Evolutionary conservation across 2,113 vertebrate species (phyloP), one percentile per base, ranked within the genome.

Genomic region (Microcebus griseorufus): DNA sequence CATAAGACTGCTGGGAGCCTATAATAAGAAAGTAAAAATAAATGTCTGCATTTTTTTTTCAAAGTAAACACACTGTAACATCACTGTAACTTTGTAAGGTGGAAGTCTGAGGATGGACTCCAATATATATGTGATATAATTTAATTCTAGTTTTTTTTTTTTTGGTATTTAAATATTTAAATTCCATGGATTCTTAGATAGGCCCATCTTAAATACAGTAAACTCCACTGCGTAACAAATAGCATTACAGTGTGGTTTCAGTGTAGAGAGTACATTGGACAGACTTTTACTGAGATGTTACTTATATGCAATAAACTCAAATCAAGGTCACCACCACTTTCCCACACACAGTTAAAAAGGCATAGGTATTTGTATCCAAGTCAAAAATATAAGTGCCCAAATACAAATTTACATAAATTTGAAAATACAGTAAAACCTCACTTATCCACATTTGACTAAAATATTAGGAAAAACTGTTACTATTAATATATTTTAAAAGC

Each of bases 1-100:
- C 99, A 99, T 99, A 96, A 99, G 99, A 98, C 99, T 99, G 98
- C 99, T 99, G 48, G 99, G 99, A 98, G 99, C 99, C 99, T 99
- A 98, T 62, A 98, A 98, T 96, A 90, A 81, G 94, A 98, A 98
- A 91, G 95, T 45, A 98, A 97, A 96, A 96, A 90, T 69, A 96
- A 80, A 95, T 34, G 60, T 93, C 89, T 90, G 94, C 5, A 92
- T 96, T 91, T 89, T 89, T 60, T 89, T 94, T 23, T 62, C 85
- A 96, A 76, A 95, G 53, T 10, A 97, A 97, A 93, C 60, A 96
- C 95, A 92, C 92, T 95, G 75, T 51, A 93, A 94, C 75, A 58
- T 84, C 79, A 92, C 64, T 95, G 60, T 79, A 94, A 93, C 88
- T 73, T 64, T 89, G 25, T 6, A 73, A 6, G 25, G 69, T 53